phyloP scores from a whole-genome alignment of 2,888 invertebrate genomes.

The Platycnemis pennipes region DNA sequence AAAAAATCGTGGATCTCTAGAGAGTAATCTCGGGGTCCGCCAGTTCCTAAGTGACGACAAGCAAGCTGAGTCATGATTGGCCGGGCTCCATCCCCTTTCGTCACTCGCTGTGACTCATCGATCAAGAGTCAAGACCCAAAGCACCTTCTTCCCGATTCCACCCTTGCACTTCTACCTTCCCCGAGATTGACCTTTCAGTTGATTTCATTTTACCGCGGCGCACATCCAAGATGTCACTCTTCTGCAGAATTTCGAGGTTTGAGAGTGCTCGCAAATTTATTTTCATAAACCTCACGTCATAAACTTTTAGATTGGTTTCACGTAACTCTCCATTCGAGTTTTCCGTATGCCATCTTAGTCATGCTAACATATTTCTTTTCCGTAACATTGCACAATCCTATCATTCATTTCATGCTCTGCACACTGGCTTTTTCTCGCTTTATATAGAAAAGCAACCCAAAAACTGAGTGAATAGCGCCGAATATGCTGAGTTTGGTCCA shows the following conservation, averaged over 20 bases:
- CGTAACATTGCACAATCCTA: too few relatives aligned
- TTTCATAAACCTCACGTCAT: too few relatives aligned
- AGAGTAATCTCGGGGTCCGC: conserved; percentile 1
- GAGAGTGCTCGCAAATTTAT: neutral
- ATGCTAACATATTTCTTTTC: too few relatives aligned
- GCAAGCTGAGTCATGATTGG: conserved; percentile 17
- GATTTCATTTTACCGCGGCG: neutral
- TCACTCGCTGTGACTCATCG: neutral
- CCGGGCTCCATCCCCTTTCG: neutral
- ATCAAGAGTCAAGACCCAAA: neutral
- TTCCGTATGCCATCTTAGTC: too few relatives aligned
- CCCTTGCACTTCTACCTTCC: neutral
- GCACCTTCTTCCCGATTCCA: neutral
- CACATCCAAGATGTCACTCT: neutral
- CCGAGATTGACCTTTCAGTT: neutral
- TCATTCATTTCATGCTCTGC: too few relatives aligned
- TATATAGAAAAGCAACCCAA: too few relatives aligned
- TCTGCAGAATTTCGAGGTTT: neutral
- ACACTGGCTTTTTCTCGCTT: too few relatives aligned
- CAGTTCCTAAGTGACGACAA: neutral
- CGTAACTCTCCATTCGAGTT: too few relatives aligned
- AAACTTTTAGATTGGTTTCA: too few relatives aligned
- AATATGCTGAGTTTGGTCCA: too few relatives aligned
- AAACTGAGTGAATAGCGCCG: too few relatives aligned
- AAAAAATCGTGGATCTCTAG: neutral